Conservation (phyloP, 2,888 invertebrate species). For the Monoplex corrugatus region DNA sequence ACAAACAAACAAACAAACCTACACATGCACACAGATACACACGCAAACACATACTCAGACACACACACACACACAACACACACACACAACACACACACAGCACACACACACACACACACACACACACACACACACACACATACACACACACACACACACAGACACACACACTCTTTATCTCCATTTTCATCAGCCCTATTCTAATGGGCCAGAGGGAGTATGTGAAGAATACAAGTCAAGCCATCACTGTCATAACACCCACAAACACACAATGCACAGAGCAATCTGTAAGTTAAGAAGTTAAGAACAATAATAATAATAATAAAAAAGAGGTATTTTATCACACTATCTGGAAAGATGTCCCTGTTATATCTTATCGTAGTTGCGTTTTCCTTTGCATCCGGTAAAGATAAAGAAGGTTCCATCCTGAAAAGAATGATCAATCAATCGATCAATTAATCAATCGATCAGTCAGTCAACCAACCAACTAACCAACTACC, state of each 20-base stretch:
- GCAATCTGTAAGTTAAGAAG: too few species aligned
- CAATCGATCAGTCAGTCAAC: too few species aligned
- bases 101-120: neutral
- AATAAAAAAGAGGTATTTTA: neutral
- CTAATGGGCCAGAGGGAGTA: too few species aligned
- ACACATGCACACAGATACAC: too few species aligned
- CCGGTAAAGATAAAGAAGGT: conserved; percentile 36
- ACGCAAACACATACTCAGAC: neutral
- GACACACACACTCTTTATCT: neutral
- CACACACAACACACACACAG: neutral
- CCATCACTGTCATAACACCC: too few species aligned
- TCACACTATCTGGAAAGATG: neutral
- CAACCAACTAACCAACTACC: too few species aligned
- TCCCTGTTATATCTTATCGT: conserved; percentile 13
- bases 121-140: neutral
- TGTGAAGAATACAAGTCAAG: too few species aligned
- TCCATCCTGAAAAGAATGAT: conserved; percentile 42
- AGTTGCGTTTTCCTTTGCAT: conserved; percentile 26
- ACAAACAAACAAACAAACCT: neutral
- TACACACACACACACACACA: neutral
- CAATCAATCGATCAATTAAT: neutral
- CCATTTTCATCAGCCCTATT: too few species aligned
- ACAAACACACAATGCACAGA: too few species aligned
- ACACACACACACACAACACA: too few species aligned
- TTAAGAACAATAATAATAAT: too few species aligned